Evolutionary conservation across 2,888 invertebrate genomes (phyloP).

Genomic region (Drosophila lacicola): DNA sequence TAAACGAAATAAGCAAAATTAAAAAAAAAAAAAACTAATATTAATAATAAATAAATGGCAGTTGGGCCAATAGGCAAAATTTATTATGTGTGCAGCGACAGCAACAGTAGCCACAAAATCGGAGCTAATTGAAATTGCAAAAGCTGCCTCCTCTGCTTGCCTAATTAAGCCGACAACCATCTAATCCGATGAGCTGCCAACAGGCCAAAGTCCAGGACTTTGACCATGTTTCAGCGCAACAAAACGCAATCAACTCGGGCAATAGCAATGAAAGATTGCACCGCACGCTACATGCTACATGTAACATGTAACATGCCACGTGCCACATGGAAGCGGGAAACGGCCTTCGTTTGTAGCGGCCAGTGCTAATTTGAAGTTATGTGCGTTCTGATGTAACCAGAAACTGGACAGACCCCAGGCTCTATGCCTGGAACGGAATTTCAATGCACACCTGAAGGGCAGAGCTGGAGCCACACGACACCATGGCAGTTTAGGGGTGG

Average conservation of each 20-base stretch:
- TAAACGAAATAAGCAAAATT: conserved; percentile 35
- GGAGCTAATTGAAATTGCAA: conserved; percentile 30
- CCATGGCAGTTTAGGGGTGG: neutral
- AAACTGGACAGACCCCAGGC: conserved; percentile 29
- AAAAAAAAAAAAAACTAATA: conserved; percentile 13
- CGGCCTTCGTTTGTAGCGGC: conserved; percentile 41
- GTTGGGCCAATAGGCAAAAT: conserved; percentile 1
- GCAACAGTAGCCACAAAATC: neutral
- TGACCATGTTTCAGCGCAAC: neutral
- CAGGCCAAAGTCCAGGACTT: neutral
- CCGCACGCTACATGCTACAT: conserved; percentile 5
- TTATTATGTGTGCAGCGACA: conserved; percentile 7
- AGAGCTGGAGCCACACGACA: conserved; percentile 29
- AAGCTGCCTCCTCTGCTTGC: neutral
- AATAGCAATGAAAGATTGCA: conserved; percentile 53
- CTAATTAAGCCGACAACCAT: conserved; percentile 35
- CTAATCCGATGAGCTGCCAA: conserved; percentile 9
- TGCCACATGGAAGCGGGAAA: conserved; percentile 7
- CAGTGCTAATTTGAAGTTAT: conserved; percentile 73
- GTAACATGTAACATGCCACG: neutral
- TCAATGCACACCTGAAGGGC: conserved; percentile 43
- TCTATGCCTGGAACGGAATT: neutral
- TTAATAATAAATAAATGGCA: neutral
- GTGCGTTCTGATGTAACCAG: conserved; percentile 67
- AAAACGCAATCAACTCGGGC: conserved; percentile 29